Evolutionary conservation across 2,797 vertebrate genomes (phyloP).

Genomic region (Micropoecilia bifurca): DNA sequence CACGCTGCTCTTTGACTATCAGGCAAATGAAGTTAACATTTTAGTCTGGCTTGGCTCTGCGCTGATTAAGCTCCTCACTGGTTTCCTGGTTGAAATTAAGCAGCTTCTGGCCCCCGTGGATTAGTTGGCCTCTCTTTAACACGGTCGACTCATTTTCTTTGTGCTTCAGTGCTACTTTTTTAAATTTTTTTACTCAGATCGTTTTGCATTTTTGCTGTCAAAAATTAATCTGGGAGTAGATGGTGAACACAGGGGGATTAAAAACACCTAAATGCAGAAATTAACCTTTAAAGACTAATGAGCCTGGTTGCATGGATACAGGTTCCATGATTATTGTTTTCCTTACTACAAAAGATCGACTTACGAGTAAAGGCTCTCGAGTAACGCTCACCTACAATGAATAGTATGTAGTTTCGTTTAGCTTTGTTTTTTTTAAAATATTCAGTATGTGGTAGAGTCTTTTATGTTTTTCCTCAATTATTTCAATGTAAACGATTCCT

Average conservation of each 20-base stretch:
- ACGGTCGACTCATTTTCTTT: background rate
- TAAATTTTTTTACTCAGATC: constrained; percentile 12
- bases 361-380: background rate
- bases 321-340: background rate
- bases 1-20: background rate
- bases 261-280: constrained; percentile 38
- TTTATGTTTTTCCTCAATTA: background rate
- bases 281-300: constrained; percentile 37
- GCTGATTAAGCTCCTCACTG: constrained; percentile 35
- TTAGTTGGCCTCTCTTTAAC: constrained; percentile 21
- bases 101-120: constrained; percentile 26
- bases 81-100: constrained; percentile 36
- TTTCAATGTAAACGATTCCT: background rate
- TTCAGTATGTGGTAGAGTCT: background rate
- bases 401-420: background rate
- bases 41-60: constrained; percentile 12
- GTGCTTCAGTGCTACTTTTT: constrained; percentile 17
- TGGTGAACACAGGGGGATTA: constrained; percentile 18
- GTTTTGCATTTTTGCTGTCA: constrained; percentile 19
- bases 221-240: constrained; percentile 24
- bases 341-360: background rate
- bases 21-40: constrained; percentile 44
- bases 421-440: background rate
- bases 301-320: background rate
- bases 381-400: background rate